Conservation (phyloP, 2,888 invertebrate genomes). For the Lithophane leautieri region DNA sequence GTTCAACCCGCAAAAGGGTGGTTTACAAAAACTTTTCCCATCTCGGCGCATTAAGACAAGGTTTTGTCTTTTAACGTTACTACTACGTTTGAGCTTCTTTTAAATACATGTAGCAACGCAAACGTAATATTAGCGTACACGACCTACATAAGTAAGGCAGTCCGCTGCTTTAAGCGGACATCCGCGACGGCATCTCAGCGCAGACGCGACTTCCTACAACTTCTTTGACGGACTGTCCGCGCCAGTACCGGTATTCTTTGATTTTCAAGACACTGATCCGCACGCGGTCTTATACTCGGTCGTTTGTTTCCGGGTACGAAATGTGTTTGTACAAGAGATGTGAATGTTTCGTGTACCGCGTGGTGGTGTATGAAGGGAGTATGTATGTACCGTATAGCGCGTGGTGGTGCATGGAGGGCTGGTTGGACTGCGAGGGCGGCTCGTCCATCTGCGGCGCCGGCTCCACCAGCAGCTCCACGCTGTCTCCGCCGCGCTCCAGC, state of each 20-base stretch:
- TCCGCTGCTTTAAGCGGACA: neutral
- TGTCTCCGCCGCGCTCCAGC: slow-evolving; percentile 96
- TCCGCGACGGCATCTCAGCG: neutral
- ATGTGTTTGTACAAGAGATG: neutral
- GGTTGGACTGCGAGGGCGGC: slow-evolving; percentile 75
- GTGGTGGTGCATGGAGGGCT: slow-evolving; percentile 85
- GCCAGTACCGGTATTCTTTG: neutral
- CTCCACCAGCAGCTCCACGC: slow-evolving; percentile 96
- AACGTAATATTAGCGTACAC: neutral
- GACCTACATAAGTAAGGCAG: neutral
- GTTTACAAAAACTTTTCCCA: neutral
- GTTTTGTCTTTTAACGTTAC: neutral
- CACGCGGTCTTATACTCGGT: neutral
- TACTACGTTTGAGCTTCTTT: neutral
- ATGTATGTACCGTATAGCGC: slow-evolving; percentile 90
- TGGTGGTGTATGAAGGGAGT: slow-evolving; percentile 78
- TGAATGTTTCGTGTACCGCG: neutral
- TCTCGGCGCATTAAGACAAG: neutral
- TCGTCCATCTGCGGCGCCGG: slow-evolving; percentile 95
- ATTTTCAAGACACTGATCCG: neutral
- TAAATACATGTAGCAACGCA: neutral
- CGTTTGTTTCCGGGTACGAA: neutral
- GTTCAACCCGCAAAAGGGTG: neutral
- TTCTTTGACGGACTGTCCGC: neutral
- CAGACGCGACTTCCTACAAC: neutral